Conservation (phyloP, 2,113 vertebrate species). For the Oostethus manadensis region DNA sequence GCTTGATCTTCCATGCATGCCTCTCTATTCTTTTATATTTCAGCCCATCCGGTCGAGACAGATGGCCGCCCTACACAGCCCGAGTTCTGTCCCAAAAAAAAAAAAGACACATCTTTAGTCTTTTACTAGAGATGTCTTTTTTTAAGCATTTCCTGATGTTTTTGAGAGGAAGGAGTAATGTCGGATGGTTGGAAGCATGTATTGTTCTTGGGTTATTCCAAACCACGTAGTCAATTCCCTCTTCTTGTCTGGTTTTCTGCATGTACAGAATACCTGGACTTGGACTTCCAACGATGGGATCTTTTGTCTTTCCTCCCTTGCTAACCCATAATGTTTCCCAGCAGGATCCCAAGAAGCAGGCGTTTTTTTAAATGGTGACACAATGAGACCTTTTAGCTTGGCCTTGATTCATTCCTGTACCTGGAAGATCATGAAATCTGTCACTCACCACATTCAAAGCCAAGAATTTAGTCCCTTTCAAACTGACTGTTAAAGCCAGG, state of each 20-base stretch:
- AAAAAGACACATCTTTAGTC: too few species aligned
- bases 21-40: too few species aligned
- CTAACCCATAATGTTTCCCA: constrained; percentile 28
- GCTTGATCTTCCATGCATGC: too few species aligned
- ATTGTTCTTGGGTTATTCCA: not conserved
- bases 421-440: constrained; percentile 22
- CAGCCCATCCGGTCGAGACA: too few species aligned
- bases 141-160: not conserved
- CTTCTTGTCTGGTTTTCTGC: constrained; percentile 22
- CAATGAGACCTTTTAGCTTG: constrained; percentile 31
- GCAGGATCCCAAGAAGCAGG: constrained; percentile 6
- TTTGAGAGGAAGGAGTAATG: not conserved
- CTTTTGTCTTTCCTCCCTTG: constrained; percentile 62
- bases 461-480: not conserved
- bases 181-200: too few species aligned
- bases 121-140: not conserved
- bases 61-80: too few species aligned
- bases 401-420: constrained; percentile 36
- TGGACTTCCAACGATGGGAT: constrained; percentile 66
- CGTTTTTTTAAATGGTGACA: constrained; percentile 7
- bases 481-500: too few species aligned
- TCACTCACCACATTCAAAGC: constrained; percentile 18
- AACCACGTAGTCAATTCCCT: constrained; percentile 1
- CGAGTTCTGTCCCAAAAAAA: too few species aligned
- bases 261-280: constrained; percentile 73